Evolutionary conservation across 2,888 invertebrate species (phyloP).

Genomic region (Podabrus alpinus): DNA sequence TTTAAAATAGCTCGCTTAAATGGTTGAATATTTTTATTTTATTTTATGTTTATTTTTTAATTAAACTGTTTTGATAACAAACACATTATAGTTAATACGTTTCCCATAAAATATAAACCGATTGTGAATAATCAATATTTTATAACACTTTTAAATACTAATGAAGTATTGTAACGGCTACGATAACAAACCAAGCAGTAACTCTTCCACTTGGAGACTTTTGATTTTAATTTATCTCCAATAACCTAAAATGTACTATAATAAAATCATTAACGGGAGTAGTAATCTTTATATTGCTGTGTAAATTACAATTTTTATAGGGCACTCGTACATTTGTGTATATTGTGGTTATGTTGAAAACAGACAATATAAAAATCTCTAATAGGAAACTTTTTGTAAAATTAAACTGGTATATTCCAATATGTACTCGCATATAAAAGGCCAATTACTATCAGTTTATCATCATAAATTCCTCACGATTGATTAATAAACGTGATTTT

Average conservation of each 20-base stretch:
- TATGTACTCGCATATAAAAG: too few species aligned
- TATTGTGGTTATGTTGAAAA: too few species aligned
- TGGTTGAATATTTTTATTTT: background rate
- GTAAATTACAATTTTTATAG: conserved; percentile 37
- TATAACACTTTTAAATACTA: background rate
- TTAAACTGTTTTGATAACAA: background rate
- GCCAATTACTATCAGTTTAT: too few species aligned
- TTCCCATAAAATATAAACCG: background rate
- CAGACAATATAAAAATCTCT: too few species aligned
- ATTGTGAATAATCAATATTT: background rate
- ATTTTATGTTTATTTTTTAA: background rate
- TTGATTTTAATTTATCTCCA: too few species aligned
- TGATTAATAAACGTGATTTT: too few species aligned
- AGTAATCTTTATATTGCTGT: conserved; percentile 34
- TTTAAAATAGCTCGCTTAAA: background rate
- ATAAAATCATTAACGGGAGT: conserved; percentile 32
- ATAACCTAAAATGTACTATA: background rate
- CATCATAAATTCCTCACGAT: too few species aligned
- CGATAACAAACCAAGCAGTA: background rate
- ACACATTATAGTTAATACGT: background rate
- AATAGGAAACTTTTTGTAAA: conserved; percentile 26
- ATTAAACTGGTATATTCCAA: conserved; percentile 19
- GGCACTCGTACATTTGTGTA: conserved; percentile 17
- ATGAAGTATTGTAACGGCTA: background rate
- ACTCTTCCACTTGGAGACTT: background rate